phyloP scores from a whole-genome alignment of 2,113 vertebrate species.

The Rhipidura dahli region DNA sequence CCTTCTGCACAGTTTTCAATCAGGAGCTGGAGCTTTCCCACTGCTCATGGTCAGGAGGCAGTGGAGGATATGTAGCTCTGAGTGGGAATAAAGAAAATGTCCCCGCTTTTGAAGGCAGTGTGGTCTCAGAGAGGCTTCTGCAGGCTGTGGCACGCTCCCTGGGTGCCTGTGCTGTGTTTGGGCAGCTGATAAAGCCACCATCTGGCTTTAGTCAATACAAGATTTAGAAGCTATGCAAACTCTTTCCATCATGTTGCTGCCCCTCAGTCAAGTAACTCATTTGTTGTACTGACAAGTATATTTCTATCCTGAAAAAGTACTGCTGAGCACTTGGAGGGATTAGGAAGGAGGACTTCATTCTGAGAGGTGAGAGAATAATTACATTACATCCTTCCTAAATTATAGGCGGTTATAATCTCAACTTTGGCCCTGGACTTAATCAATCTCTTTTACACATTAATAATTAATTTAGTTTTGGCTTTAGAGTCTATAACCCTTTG shows the following conservation, averaged over 20 bases:
- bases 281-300: background rate
- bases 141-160: background rate
- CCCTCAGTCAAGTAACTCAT: background rate
- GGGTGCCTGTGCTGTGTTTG: background rate
- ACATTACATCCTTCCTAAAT: background rate
- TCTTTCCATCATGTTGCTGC: background rate
- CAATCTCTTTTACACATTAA: background rate
- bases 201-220: background rate
- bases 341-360: background rate
- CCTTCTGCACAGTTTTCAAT: background rate
- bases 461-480: background rate
- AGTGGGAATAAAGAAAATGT: background rate
- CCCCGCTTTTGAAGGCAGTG: accelerated
- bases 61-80: background rate
- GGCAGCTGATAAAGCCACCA: background rate
- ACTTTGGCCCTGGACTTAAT: background rate
- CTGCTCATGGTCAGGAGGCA: background rate
- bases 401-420: background rate
- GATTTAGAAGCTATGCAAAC: background rate
- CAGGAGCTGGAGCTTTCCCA: background rate
- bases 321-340: background rate
- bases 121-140: background rate
- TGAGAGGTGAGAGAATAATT: background rate
- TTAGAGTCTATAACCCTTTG: background rate
- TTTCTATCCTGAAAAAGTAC: background rate